Evolutionary conservation across 1,140 invertebrate species (phyloP), one percentile per base, ranked within the genome.

Genomic region (Batillaria attramentaria): DNA sequence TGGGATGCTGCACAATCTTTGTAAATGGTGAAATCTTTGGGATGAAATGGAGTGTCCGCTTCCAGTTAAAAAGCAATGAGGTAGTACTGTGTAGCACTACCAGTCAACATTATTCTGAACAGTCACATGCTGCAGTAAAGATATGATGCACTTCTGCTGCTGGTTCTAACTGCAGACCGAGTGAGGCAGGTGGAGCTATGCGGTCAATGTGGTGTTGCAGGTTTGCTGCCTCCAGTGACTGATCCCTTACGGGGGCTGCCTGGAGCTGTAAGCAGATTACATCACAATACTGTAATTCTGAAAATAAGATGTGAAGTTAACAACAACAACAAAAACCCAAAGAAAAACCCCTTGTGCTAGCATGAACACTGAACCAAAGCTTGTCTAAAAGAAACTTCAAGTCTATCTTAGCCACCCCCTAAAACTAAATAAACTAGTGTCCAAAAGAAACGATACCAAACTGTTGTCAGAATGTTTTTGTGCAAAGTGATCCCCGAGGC

Each of bases 221-320:
- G 73, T 77, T 82, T 82, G 39, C 74, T 72, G 10, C 20, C 33
- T 39, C 70, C 79, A 28, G 72, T 35, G 60, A 69, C 39, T 31
- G 78, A 79, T 3, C 42, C 75, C 69, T 82, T 82, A n/a, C 74
- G 75, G 13, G 81, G 81, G 35, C 78, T 82, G 24, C 74, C 81
- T 31, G 78, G 68, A 46, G 77, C 81, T 79, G 73, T 31, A 41
- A 72, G 57, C 5, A 68, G 46, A 74, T n/a, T n/a, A n/a, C n/a
- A n/a, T n/a, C n/a, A n/a, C n/a, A n/a, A n/a, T n/a, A n/a, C n/a
- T n/a, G n/a, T n/a, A n/a, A n/a, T n/a, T n/a, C n/a, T n/a, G n/a
- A n/a, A n/a, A n/a, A n/a, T n/a, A n/a, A n/a, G n/a, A n/a, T n/a
- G n/a, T n/a, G n/a, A n/a, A n/a, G n/a, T n/a, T n/a, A n/a, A n/a